Conservation (phyloP, 2,113 vertebrate genomes). For the Phyllopteryx taeniolatus region DNA sequence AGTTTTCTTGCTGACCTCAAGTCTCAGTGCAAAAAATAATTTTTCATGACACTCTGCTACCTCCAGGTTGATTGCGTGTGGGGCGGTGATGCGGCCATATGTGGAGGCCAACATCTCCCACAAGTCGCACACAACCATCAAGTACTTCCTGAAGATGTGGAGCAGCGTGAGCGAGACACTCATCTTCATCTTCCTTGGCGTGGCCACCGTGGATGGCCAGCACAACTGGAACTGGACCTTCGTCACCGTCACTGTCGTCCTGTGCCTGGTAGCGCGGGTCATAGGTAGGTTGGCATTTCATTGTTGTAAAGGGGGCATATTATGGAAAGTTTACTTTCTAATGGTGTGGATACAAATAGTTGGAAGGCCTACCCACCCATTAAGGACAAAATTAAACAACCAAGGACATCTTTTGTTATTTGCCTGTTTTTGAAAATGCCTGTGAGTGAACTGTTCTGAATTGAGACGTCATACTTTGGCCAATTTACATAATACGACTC, state of each 20-base stretch:
- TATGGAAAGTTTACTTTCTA: not conserved
- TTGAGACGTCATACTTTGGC: no score
- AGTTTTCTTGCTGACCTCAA: not conserved
- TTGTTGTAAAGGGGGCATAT: not conserved
- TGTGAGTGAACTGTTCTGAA: no score
- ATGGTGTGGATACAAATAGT: not conserved
- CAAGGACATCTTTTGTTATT: no score
- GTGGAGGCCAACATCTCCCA: conserved; percentile 99
- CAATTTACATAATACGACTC: no score
- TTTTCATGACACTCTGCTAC: not conserved
- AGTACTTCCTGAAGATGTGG: conserved; percentile 99
- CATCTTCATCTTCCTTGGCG: conserved; percentile 96
- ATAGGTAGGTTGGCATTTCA: conserved; percentile 75
- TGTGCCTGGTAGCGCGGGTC: conserved; percentile 89
- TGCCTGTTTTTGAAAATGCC: no score
- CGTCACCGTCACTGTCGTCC: conserved; percentile 84
- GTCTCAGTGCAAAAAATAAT: not conserved
- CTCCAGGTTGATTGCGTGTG: conserved; percentile 87
- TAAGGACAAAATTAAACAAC: no score
- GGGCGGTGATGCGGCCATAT: conserved; percentile 90
- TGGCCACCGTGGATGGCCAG: conserved; percentile 89
- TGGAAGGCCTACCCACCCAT: no score
- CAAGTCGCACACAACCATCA: conserved; percentile 98
- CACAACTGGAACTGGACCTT: conserved; percentile 97
- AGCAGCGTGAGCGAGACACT: conserved; percentile 97